Base-by-base conservation (phyloP, 1,140 invertebrate species). In the Pseudomyrmex cubaensis region DNA sequence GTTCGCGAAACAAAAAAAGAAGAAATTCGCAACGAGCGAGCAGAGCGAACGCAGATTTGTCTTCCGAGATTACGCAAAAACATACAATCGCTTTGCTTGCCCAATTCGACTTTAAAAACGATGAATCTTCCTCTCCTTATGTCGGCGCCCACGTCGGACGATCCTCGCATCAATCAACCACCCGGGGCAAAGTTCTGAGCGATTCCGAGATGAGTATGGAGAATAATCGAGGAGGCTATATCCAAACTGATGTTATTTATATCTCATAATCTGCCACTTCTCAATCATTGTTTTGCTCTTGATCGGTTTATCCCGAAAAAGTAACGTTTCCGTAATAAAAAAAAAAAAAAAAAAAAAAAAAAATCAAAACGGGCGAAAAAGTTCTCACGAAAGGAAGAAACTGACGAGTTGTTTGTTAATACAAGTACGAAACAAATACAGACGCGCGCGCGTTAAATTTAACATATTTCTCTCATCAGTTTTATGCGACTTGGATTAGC, bases 71-170 rank as follows among this genome's bases (percentile, higher is more conserved):
- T 44, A 22, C 20, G n/a, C 15, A 13, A 25, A 35, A 57, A 56
- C 44, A 35, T 22, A 59, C 1, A 13, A 13, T 10, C 54, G 44
- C 22, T 77, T 22, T 67, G n/a, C 52, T 66, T 67, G 9, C 12
- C 48, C 8, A 56, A 69, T 77, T 77, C 17, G 25, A 77, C 44
- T 77, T 64, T 56, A 56, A 57, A 56, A 3, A 69, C 52, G 50
- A 69, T 69, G n/a, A 56, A 77, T 77, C 25, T 66, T 54, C 46
- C 22, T 61, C 7, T 64, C 5, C 20, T 75, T 17, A 17, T 9
- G 20, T 75, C 17, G 57, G 48, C 50, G 20, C n/a, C 12, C 50
- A 52, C 15, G 46, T 52, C 59, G 48, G 22, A 52, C 73, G 20
- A 75, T 12, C 17, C 44, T 48, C 10, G 44, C 20, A 74, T 76